These are phyloP conservation scores for Chiloscyllium plagiosum DNA, from an alignment of 2,113 vertebrate genomes.

Conservation along the genomic window DNA sequence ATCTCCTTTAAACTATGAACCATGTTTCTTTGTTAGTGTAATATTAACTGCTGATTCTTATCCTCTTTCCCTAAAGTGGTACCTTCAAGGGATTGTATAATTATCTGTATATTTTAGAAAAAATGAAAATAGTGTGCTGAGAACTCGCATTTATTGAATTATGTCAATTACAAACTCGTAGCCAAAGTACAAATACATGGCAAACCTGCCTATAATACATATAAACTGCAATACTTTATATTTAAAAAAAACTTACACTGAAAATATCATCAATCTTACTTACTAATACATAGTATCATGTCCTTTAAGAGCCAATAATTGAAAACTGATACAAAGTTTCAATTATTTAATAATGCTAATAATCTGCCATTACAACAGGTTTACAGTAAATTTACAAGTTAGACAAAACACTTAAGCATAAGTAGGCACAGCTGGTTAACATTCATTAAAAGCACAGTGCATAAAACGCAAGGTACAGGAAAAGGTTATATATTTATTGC, in stretches of 20 bases:
- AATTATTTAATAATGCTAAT: conserved; percentile 37
- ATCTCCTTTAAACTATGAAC: neutral
- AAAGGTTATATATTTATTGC: conserved; percentile 41
- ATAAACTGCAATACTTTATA: conserved; percentile 18
- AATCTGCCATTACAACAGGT: conserved; percentile 28
- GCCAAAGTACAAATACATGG: conserved; percentile 32
- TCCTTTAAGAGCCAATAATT: conserved; percentile 37
- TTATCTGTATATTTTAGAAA: neutral
- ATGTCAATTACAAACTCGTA: conserved; percentile 30
- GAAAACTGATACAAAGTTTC: conserved; percentile 36
- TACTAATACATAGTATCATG: conserved; percentile 37
- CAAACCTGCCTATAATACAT: conserved; percentile 26
- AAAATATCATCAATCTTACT: conserved; percentile 34
- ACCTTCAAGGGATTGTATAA: neutral
- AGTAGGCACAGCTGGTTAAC: conserved; percentile 92
- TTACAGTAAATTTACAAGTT: conserved; percentile 71
- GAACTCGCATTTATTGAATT: conserved; percentile 32
- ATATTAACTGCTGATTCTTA: neutral
- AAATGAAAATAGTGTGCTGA: neutral
- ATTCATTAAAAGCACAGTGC: conserved; percentile 70
- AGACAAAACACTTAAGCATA: conserved; percentile 59
- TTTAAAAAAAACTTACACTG: conserved; percentile 35
- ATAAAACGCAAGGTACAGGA: conserved; percentile 61
- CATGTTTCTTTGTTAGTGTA: neutral
- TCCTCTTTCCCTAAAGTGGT: neutral